Conservation (phyloP, 2,888 invertebrate genomes). For the Hipparchia semele region DNA sequence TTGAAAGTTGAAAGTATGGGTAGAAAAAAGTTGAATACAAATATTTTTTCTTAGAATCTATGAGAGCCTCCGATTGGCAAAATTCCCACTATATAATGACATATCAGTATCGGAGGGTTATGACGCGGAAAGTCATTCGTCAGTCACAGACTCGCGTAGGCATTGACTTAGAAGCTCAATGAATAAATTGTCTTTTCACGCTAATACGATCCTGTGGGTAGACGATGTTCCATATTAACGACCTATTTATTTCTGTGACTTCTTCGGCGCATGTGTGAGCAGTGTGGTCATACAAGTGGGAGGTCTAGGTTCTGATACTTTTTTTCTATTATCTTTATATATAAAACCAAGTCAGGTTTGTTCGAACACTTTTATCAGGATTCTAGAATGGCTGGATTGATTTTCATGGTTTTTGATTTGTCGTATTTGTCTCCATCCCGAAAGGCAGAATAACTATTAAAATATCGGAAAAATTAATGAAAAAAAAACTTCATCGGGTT, state of each 20-base stretch:
- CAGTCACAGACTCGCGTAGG: conserved; percentile 47
- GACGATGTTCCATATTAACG: background rate
- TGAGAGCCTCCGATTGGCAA: conserved; percentile 41
- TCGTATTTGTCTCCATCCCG: too few species aligned
- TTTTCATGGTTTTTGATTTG: too few species aligned
- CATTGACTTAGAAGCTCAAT: conserved; percentile 35
- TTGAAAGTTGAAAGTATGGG: background rate
- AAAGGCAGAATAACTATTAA: too few species aligned
- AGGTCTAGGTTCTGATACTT: too few species aligned
- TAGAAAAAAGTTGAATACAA: conserved; percentile 1
- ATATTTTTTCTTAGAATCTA: conserved; percentile 27
- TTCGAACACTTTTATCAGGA: too few species aligned
- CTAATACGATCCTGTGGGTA: conserved; percentile 48
- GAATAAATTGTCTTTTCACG: conserved; percentile 32
- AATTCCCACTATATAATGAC: conserved; percentile 49
- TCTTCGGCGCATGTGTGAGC: too few species aligned
- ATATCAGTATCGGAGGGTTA: conserved; percentile 52
- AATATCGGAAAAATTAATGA: too few species aligned
- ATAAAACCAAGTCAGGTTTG: too few species aligned
- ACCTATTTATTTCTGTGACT: background rate
- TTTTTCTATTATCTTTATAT: too few species aligned
- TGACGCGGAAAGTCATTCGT: conserved; percentile 51
- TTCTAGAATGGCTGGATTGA: too few species aligned
- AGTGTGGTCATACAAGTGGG: too few species aligned
- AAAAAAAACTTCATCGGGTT: too few species aligned